Conservation (phyloP, 1,140 invertebrate species). For the Polyergus mexicanus region DNA sequence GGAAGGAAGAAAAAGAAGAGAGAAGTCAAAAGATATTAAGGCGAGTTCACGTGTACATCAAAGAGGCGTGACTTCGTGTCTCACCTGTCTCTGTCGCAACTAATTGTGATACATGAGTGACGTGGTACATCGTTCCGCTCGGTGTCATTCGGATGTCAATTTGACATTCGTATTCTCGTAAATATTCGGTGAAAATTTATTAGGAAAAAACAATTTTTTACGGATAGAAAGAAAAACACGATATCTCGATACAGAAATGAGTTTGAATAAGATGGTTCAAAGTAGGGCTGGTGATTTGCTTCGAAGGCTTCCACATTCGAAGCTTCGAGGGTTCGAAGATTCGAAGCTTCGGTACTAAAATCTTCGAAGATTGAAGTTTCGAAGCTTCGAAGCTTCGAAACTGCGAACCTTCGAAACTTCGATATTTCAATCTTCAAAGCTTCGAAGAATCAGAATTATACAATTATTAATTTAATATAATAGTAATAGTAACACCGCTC, state of each 20-base stretch:
- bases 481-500: background rate
- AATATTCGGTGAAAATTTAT: background rate
- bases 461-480: too few relatives aligned
- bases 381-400: too few relatives aligned
- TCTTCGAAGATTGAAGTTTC: too few relatives aligned
- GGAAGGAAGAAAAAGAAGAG: constrained; percentile 18
- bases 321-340: too few relatives aligned
- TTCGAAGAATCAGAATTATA: too few relatives aligned
- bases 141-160: constrained; percentile 18
- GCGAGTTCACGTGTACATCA: constrained; percentile 69
- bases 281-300: too few relatives aligned
- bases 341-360: too few relatives aligned
- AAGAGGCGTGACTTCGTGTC: constrained; percentile 73
- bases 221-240: background rate
- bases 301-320: too few relatives aligned
- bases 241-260: background rate
- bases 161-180: constrained; percentile 13
- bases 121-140: constrained; percentile 63
- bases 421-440: too few relatives aligned
- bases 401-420: too few relatives aligned
- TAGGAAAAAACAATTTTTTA: background rate
- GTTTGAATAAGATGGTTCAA: background rate
- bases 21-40: constrained; percentile 60
- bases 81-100: constrained; percentile 75
- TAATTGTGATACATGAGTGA: constrained; percentile 71